A percentile compares a stretch with the other conserved stretches of the same genome.
These are phyloP conservation scores for Cepphus grylle DNA, from an alignment of 2,113 vertebrate species.

Conservation along the genomic window DNA sequence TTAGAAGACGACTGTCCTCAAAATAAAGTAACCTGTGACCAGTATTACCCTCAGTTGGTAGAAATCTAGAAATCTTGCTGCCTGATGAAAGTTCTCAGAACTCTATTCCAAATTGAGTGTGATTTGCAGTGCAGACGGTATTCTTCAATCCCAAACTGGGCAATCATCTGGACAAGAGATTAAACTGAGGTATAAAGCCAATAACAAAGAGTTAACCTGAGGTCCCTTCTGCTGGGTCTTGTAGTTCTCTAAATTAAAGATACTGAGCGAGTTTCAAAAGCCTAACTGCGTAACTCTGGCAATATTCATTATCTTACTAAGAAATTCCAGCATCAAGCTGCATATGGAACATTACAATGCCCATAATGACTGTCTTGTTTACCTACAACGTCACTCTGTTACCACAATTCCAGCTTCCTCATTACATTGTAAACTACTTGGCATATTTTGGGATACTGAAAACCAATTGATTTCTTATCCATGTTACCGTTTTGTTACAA, in stretches of 20 bases:
- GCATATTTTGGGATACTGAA: not conserved
- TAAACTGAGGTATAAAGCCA: not conserved
- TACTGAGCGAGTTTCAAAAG: not conserved
- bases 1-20: not conserved
- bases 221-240: not conserved
- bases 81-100: not conserved
- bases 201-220: not conserved
- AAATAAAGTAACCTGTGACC: not conserved
- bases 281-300: not conserved
- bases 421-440: not conserved
- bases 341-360: not conserved
- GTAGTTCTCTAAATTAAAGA: not conserved
- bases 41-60: not conserved
- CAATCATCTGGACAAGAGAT: not conserved
- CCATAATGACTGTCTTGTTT: not conserved
- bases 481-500: not conserved
- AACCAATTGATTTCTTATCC: not conserved
- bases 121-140: not conserved
- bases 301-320: not conserved
- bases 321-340: not conserved
- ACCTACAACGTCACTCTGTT: not conserved
- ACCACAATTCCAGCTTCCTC: constrained; percentile 3
- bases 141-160: not conserved
- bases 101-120: not conserved
- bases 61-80: not conserved